phyloP scores from a whole-genome alignment of 2,888 invertebrate genomes.

The Deilephila elpenor region DNA sequence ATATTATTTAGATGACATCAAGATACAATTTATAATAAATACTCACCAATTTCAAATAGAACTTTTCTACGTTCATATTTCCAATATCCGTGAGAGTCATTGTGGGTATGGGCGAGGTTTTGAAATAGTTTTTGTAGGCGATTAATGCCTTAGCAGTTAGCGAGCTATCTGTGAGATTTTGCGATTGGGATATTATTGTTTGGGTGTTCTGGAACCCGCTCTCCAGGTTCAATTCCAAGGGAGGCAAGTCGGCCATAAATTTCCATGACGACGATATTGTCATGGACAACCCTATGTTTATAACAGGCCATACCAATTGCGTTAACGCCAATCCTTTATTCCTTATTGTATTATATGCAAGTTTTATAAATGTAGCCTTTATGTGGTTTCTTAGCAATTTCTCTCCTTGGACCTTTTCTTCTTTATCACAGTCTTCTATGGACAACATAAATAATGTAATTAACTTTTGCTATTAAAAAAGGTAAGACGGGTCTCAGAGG shows the following conservation, averaged over 20 bases:
- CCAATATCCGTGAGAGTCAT: conserved; percentile 69
- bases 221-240: conserved; percentile 82
- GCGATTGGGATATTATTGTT: conserved; percentile 63
- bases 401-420: conserved; percentile 69
- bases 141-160: conserved; percentile 60
- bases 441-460: conserved; percentile 42
- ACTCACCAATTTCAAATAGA: conserved; percentile 78
- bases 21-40: background rate
- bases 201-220: conserved; percentile 69
- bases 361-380: conserved; percentile 76
- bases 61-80: conserved; percentile 63
- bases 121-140: conserved; percentile 70
- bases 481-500: no score
- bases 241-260: conserved; percentile 83
- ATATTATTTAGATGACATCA: background rate
- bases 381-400: conserved; percentile 71
- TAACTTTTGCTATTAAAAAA: background rate
- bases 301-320: conserved; percentile 74
- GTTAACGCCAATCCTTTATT: conserved; percentile 71
- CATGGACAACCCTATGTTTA: conserved; percentile 75
- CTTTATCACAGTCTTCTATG: conserved; percentile 60
- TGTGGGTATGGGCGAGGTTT: conserved; percentile 54
- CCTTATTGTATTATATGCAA: conserved; percentile 69
- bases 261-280: conserved; percentile 75
- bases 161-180: conserved; percentile 55